Evolutionary conservation across 2,888 invertebrate genomes (phyloP), one percentile per base, ranked within the genome.

Genomic region (Sinentomon sp.): DNA sequence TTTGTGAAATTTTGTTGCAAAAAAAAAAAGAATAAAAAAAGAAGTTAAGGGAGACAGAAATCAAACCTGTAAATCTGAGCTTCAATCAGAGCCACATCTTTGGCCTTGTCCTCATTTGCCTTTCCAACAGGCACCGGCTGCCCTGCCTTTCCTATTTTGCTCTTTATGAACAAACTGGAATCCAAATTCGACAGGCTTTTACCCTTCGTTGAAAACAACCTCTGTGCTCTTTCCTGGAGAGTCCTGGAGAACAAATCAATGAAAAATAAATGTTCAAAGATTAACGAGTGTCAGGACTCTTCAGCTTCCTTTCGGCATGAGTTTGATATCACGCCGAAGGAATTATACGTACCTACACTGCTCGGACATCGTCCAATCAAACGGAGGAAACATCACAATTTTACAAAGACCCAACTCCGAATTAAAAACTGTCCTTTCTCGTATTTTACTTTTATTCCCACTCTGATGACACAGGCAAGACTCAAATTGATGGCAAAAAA

Each of bases 191-290:
- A 80, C 48, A 85, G 70, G 25, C 50, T 51, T 44, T 60, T 60
- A 0, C 92, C 92, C 56, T 97, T 97, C 0, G 87, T 94, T 38
- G 75, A 74, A 51, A 89, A 97, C 39, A 99, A 60, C 40, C 97
- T 64, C 51, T 92, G 83, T 2, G 97, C 97, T 44, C 97, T 63
- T 55, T 99, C 92, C 56, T 94, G 89, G 32, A 97, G 57, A 5
- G 94, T 94, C 2, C 68, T 66, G 41, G 10, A 46, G 44, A 35
- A 12, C 38, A 32, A 33, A 33, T 28, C n/a, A 28, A 31, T 24
- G 17, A 30, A 26, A 36, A 13, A 24, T 2, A 29, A 14, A 34
- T n/a, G 16, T 22, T 6, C 6, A 17, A 19, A 28, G 27, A 30
- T 33, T 29, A 24, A 19, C 14, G 17, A 23, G 24, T 16, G 6